Evolutionary conservation across 2,888 invertebrate species (phyloP).

Genomic region (Ommatoiulus sabulosus): DNA sequence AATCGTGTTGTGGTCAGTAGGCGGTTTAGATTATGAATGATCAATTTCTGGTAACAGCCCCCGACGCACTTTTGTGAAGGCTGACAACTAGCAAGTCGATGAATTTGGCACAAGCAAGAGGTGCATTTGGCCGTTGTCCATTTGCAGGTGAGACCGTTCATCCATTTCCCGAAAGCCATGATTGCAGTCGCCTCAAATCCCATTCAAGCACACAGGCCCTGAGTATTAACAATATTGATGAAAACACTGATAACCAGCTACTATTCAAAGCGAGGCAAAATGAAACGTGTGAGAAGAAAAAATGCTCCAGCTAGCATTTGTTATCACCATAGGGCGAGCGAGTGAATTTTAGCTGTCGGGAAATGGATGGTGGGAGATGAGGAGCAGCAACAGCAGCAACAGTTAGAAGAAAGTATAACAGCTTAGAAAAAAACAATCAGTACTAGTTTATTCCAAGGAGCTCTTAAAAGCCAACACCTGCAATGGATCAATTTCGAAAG

Average conservation of each 20-base stretch:
- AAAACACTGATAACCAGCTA: background rate
- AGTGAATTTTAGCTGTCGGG: background rate
- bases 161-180: constrained; percentile 45
- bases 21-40: background rate
- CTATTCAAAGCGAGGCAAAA: background rate
- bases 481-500: too few species aligned
- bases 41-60: background rate
- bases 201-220: constrained; percentile 49
- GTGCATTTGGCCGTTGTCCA: background rate
- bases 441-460: too few species aligned
- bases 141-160: background rate
- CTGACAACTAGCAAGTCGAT: background rate
- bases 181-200: background rate
- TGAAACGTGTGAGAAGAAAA: background rate
- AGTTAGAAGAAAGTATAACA: background rate
- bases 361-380: constrained; percentile 39
- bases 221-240: background rate
- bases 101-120: background rate
- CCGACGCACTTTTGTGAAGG: background rate
- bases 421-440: background rate
- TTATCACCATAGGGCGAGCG: background rate
- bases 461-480: background rate
- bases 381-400: background rate
- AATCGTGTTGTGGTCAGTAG: background rate
- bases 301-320: background rate